Percentiles rank a stretch among this genome's conserved stretches.
Evolutionary conservation across 2,888 invertebrate species (phyloP).

Genomic region (Rotaria macrura): DNA sequence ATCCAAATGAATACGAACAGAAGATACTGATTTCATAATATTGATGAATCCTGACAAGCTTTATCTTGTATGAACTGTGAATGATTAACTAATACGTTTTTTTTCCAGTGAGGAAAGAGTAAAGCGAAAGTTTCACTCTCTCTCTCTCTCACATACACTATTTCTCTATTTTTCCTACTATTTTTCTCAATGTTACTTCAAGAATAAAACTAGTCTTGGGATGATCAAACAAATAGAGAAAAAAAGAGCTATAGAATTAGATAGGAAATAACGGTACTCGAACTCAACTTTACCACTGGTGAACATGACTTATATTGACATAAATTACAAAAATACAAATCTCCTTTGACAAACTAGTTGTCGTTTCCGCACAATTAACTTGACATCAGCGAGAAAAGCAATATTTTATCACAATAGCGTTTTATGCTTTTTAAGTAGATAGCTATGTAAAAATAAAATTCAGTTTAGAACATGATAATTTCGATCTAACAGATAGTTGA

Average conservation of each 20-base stretch:
- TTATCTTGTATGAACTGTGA: neutral
- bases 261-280: neutral
- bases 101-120: too few species aligned
- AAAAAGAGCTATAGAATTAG: neutral
- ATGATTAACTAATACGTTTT: neutral
- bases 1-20: neutral
- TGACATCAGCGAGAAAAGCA: neutral
- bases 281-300: neutral
- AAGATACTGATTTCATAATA: neutral
- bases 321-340: neutral
- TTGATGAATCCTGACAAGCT: neutral
- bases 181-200: neutral
- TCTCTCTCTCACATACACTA: neutral
- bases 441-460: neutral
- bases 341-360: neutral
- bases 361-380: neutral
- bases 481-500: too few species aligned
- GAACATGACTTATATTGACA: neutral
- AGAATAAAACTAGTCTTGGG: neutral
- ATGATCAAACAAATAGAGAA: neutral
- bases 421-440: neutral
- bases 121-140: too few species aligned
- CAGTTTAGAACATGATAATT: neutral
- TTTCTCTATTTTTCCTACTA: neutral
- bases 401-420: neutral